Evolutionary conservation across 1,140 invertebrate genomes (phyloP).

Genomic region (Periplaneta americana): DNA sequence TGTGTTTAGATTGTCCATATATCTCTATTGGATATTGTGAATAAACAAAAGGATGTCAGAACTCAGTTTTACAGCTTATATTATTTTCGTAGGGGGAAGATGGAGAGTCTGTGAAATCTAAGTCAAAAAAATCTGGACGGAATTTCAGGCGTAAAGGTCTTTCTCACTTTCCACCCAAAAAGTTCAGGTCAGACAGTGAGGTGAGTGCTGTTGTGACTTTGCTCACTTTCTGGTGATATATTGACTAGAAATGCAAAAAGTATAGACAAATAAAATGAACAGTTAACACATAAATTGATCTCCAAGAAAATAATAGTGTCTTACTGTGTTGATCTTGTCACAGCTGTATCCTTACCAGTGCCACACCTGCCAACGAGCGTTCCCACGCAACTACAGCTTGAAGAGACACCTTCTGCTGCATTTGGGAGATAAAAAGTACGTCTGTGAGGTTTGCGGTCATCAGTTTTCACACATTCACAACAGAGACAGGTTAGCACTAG

Average conservation of each 20-base stretch:
- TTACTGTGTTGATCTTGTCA: not conserved
- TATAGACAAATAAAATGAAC: not conserved
- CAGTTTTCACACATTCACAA: conserved; percentile 41
- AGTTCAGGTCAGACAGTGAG: not conserved
- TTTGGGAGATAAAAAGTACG: conserved; percentile 36
- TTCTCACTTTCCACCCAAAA: not conserved
- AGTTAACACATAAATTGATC: not conserved
- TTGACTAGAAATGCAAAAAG: not conserved
- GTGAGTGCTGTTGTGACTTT: too few relatives aligned
- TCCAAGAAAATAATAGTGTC: not conserved
- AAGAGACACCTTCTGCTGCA: conserved; percentile 38
- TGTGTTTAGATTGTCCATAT: too few relatives aligned
- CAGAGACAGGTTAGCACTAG: conserved; percentile 30
- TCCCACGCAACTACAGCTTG: conserved; percentile 40
- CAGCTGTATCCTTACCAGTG: conserved; percentile 28
- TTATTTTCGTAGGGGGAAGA: not conserved
- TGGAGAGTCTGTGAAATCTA: not conserved
- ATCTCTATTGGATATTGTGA: too few relatives aligned
- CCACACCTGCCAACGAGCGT: conserved; percentile 35
- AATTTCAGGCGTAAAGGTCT: not conserved
- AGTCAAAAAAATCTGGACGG: not conserved
- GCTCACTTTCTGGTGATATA: not conserved
- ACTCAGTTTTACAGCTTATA: too few relatives aligned
- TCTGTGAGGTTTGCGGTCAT: conserved; percentile 37
- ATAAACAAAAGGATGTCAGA: too few relatives aligned